Percentiles rank a stretch among this genome's conserved stretches.
Conservation (phyloP, 2,797 vertebrate genomes). For the Salmo trutta region DNA sequence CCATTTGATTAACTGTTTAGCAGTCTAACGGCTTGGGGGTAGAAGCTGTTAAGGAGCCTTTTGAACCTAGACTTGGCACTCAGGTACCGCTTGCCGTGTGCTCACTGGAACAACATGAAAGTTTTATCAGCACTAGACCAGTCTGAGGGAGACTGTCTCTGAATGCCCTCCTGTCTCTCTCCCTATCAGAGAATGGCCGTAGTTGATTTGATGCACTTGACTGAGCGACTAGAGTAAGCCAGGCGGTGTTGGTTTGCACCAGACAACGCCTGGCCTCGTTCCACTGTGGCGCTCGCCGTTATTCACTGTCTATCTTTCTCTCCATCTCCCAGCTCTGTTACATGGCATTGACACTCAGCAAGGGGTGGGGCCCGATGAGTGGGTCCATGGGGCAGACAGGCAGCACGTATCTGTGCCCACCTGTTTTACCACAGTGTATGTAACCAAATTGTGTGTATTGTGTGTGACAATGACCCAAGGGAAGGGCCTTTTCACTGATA, state of each 20-base stretch:
- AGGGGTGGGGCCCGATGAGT: not conserved
- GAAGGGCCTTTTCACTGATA: not conserved
- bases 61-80: too few species aligned
- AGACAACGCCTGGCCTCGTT: conserved; percentile 36
- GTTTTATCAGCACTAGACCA: conserved; percentile 38
- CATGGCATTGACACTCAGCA: conserved; percentile 29
- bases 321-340: conserved; percentile 50
- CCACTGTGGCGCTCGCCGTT: conserved; percentile 20
- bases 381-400: not conserved
- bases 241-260: conserved; percentile 45
- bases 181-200: conserved; percentile 23
- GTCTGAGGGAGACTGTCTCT: conserved; percentile 17
- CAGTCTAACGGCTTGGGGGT: too few species aligned
- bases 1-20: too few species aligned
- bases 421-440: conserved; percentile 19
- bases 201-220: conserved; percentile 42
- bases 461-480: conserved; percentile 30
- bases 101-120: conserved; percentile 42
- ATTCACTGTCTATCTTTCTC: conserved; percentile 50
- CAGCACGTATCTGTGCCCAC: conserved; percentile 25
- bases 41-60: too few species aligned
- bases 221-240: conserved; percentile 27
- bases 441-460: conserved; percentile 29
- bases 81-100: too few species aligned
- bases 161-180: not conserved